Base-by-base conservation (phyloP, 2,797 vertebrate genomes). In the Falco columbarius region DNA sequence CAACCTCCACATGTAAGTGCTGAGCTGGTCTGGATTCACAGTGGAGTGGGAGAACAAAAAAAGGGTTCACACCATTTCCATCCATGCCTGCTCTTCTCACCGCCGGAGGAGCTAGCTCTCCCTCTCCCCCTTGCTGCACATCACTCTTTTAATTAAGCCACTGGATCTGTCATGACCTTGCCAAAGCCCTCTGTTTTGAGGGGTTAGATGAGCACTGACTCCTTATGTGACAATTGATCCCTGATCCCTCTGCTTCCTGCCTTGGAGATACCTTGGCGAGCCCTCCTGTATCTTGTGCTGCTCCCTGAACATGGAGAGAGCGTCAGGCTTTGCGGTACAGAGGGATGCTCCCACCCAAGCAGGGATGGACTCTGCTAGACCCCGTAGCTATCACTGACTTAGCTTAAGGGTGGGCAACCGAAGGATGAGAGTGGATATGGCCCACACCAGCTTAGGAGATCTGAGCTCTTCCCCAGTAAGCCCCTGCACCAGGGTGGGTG, bases 1-100 rank as follows among this genome's bases (percentile, higher is more conserved):
- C 76, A 96, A 98, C 87, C 97, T 98, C 73, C 97, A 97, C 90
- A 98, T 97, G 98, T 98, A 91, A 92, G 94, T 84, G 13, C 42
- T 49, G 32, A 80, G 63, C 59, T 55, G 82, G 13, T 65, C 85
- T 61, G 79, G 46, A 23, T 80, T 76, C 59, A 20, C 14, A 13
- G 55, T 27, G 34, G n/a, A 63, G 14, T 1, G 5, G 10, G 58
- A 55, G 59, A 56, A 38, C 38, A 38, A 38, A 38, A 38, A 38
- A 38, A 11, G 4, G 34, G 51, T 52, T 76, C n/a, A 20, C 51
- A 47, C 49, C 4, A 5, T 66, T 90, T 65, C 62, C 38, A 40
- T 63, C 4, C 4, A 14, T 55, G 24, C 22, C 10, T 58, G 40
- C 12, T 73, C 74, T 91, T 80, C n/a, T 30, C 21, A 54, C 44